phyloP scores from a whole-genome alignment of 1,140 invertebrate species.

The Drosophila watanabei region DNA sequence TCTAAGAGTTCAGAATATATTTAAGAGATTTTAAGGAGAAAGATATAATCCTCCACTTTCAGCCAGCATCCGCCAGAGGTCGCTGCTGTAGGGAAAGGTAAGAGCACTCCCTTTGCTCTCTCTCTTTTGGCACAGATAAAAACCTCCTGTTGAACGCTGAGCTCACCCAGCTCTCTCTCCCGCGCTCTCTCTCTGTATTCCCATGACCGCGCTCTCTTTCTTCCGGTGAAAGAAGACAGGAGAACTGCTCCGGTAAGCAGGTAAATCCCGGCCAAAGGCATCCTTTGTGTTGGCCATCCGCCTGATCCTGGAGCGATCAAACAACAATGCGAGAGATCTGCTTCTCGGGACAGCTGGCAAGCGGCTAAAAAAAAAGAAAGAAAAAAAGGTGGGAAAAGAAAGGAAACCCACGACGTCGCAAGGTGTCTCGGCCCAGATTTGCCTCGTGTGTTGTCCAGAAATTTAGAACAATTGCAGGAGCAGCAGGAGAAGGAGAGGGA shows the following conservation, averaged over 20 bases:
- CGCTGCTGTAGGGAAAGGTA: constrained; percentile 3
- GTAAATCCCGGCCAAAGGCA: constrained; percentile 43
- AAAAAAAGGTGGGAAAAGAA: constrained; percentile 53
- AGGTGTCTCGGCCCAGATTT: constrained; percentile 83
- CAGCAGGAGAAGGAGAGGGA: constrained; percentile 1
- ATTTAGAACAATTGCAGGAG: constrained; percentile 43
- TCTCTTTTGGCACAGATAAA: neutral
- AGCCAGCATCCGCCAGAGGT: constrained; percentile 11
- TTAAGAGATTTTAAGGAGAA: constrained; percentile 7
- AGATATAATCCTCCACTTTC: constrained; percentile 2
- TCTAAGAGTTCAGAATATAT: neutral
- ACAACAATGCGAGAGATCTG: constrained; percentile 47
- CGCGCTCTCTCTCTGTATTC: neutral
- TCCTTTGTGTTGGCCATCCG: constrained; percentile 36
- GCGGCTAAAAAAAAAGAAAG: constrained; percentile 21
- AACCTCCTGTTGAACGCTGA: constrained; percentile 43
- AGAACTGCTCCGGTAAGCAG: constrained; percentile 37
- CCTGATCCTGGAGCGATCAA: constrained; percentile 29
- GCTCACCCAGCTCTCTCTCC: neutral
- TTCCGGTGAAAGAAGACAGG: constrained; percentile 34
- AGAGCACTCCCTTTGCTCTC: constrained; percentile 11
- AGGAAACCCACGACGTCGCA: constrained; percentile 69
- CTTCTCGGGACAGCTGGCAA: constrained; percentile 44
- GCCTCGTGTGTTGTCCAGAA: constrained; percentile 75
- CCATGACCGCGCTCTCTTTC: constrained; percentile 13